These are phyloP conservation scores for Heliconius hortense DNA, from an alignment of 2,888 invertebrate genomes.

Conservation along the genomic window DNA sequence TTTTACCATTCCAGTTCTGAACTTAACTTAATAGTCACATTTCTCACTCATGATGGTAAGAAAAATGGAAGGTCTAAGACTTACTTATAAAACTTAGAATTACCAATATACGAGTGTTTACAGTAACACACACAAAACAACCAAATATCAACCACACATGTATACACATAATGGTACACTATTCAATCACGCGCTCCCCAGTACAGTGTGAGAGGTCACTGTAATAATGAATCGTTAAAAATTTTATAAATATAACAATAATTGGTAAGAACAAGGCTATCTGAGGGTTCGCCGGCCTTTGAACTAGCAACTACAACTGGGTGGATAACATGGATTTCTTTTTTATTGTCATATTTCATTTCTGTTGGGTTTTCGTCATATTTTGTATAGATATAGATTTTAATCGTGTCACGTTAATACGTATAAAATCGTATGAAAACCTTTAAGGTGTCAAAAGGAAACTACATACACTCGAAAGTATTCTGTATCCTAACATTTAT, in stretches of 20 bases:
- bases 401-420: too few relatives aligned
- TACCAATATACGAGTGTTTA: background rate
- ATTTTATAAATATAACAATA: slow-evolving; percentile 8
- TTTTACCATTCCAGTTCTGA: too few relatives aligned
- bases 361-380: slow-evolving; percentile 1
- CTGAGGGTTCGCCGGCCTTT: background rate
- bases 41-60: too few relatives aligned
- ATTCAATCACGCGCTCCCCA: slow-evolving; percentile 22
- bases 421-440: too few relatives aligned
- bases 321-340: background rate
- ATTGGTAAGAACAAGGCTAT: slow-evolving; percentile 11
- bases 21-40: too few relatives aligned
- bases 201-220: slow-evolving; percentile 6
- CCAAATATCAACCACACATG: background rate
- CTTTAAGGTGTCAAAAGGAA: too few relatives aligned
- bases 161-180: background rate
- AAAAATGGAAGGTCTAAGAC: too few relatives aligned
- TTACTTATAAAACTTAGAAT: too few relatives aligned
- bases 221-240: background rate
- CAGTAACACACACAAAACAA: background rate
- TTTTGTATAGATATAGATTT: background rate
- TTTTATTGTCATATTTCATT: background rate
- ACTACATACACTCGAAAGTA: too few relatives aligned
- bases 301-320: background rate
- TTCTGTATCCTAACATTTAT: too few relatives aligned